Base-by-base conservation (phyloP, 2,888 invertebrate genomes). In the Dendrolimus houi region DNA sequence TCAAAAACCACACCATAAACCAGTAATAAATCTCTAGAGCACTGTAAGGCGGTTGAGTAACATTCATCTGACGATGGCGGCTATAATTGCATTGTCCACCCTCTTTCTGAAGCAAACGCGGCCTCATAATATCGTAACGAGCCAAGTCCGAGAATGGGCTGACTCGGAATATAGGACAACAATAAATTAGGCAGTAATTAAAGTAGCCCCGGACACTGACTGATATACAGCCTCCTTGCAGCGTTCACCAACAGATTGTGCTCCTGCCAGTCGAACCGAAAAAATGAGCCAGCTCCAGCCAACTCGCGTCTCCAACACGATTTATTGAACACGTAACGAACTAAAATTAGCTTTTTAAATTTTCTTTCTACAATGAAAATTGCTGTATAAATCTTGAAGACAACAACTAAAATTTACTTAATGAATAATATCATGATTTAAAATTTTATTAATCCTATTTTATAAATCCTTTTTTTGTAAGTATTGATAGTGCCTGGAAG, bases 121-220 rank as follows among this genome's bases (percentile, higher is more conserved):
- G 47, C 47, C 47, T 47, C 47, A 47, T 47, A 47, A 47, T 47
- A 47, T 8, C 12, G 47, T 54, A 10, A 53, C 52, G 58, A 53
- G 57, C 54, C 54, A 59, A 55, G 59, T 65, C 60, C 29, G 29
- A 29, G 29, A 29, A 29, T 29, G 47, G 7, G 47, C 57, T 57
- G 60, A 62, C 62, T 64, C 63, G 57, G 61, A 70, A 64, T 70
- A 70, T 74, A 72, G 68, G 72, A 68, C 69, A 61, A 73, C 74
- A 73, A 85, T 82, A 84, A 87, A 85, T 86, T 81, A 77, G 71
- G 73, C 65, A 69, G 76, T 84, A 86, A 87, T 87, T 87, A 86
- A 87, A 87, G 75, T 79, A 70, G 71, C 77, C 69, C 76, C 68
- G 73, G 87, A 87, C 88, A 72, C 79, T 87, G 88, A 87, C 84